phyloP scores from a whole-genome alignment of 2,797 vertebrate species.

The Girardinus metallicus region DNA sequence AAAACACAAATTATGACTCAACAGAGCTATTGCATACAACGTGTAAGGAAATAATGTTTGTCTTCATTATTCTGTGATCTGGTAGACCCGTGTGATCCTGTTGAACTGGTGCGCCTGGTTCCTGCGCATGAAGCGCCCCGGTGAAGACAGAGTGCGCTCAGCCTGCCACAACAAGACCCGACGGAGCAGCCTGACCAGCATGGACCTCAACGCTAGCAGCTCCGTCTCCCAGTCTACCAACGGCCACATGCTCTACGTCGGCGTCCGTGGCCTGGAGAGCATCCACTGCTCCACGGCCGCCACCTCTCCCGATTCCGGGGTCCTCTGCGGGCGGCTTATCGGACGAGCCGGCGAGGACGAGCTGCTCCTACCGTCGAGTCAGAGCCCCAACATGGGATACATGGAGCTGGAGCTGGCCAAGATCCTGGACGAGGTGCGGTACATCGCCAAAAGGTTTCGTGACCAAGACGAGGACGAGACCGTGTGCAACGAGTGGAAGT shows the following conservation, averaged over 20 bases:
- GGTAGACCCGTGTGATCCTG: conserved; percentile 90
- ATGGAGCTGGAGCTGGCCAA: conserved; percentile 74
- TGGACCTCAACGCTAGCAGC: conserved; percentile 82
- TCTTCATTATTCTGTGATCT: conserved; percentile 4
- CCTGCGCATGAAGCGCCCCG: conserved; percentile 93
- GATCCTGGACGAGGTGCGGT: conserved; percentile 91
- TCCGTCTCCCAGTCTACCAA: conserved; percentile 80
- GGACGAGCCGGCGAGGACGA: conserved; percentile 69
- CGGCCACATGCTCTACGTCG: conserved; percentile 88
- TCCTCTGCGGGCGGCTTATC: conserved; percentile 63
- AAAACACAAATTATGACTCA: not conserved
- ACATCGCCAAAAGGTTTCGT: conserved; percentile 85
- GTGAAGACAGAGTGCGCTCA: conserved; percentile 85
- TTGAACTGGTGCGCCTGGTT: conserved; percentile 98
- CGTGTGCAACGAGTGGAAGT: conserved; percentile 93
- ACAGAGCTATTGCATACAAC: not conserved
- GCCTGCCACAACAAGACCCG: conserved; percentile 86
- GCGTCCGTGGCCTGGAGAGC: conserved; percentile 86
- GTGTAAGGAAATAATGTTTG: not conserved
- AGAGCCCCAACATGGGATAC: conserved; percentile 24
- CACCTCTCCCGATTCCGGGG: conserved; percentile 70
- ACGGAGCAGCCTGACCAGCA: conserved; percentile 86
- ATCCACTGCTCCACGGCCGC: conserved; percentile 73
- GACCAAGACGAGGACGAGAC: conserved; percentile 87
- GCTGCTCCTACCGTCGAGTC: conserved; percentile 63